These are phyloP conservation scores for Xiphophorus hellerii DNA, from an alignment of 2,113 vertebrate genomes.

Conservation along the genomic window DNA sequence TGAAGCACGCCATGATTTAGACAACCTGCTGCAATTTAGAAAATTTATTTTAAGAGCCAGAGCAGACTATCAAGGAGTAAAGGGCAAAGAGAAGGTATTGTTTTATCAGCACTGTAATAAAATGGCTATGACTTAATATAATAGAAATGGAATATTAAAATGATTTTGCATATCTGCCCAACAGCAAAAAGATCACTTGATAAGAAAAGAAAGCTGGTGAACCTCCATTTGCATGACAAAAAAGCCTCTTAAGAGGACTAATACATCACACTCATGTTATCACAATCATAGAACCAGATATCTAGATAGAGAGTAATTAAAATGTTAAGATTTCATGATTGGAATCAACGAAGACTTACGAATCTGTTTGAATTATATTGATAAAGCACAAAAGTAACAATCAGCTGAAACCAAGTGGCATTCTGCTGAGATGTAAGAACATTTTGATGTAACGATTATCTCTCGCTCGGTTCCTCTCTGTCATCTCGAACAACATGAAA, in stretches of 20 bases:
- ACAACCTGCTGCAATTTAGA: conserved; percentile 41
- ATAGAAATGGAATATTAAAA: conserved; percentile 61
- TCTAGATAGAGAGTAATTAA: conserved; percentile 54
- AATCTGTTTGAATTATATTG: conserved; percentile 36
- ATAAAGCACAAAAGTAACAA: conserved; percentile 24
- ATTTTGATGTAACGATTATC: conserved; percentile 57
- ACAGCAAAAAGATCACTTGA: conserved; percentile 68
- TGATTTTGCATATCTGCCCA: conserved; percentile 67
- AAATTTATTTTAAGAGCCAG: conserved; percentile 50
- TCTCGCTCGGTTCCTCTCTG: conserved; percentile 40
- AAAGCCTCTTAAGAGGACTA: conserved; percentile 51
- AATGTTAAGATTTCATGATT: conserved; percentile 39
- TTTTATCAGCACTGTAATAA: conserved; percentile 52
- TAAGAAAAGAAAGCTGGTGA: conserved; percentile 57
- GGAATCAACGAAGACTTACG: conserved; percentile 17
- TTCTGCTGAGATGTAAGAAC: conserved; percentile 34
- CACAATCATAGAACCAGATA: conserved; percentile 41
- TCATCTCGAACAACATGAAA: conserved; percentile 47
- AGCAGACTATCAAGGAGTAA: conserved; percentile 37
- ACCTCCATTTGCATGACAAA: conserved; percentile 71
- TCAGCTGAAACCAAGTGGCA: conserved; percentile 20
- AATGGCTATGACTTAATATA: conserved; percentile 50
- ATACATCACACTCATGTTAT: conserved; percentile 55
- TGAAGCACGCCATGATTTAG: conserved; percentile 45
- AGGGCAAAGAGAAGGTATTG: conserved; percentile 45